phyloP scores from a whole-genome alignment of 1,140 invertebrate genomes.

The Scaptomyza pallida region DNA sequence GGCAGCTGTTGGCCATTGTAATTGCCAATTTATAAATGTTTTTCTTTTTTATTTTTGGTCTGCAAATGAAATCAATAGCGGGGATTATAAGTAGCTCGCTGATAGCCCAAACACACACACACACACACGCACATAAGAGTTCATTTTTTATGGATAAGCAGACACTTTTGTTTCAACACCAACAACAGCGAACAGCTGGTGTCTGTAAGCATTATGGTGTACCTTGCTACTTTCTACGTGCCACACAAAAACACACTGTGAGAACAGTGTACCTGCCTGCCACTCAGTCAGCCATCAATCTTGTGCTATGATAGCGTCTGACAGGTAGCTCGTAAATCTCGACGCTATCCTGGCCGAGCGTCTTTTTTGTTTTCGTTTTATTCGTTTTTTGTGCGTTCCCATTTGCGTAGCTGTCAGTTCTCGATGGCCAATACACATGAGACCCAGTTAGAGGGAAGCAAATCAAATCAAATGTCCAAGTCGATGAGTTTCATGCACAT shows the following conservation, averaged over 20 bases:
- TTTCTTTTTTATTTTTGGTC: conserved; percentile 35
- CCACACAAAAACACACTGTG: too few relatives aligned
- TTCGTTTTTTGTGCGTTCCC: conserved; percentile 36
- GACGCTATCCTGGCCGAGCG: conserved; percentile 55
- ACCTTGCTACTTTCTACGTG: too few relatives aligned
- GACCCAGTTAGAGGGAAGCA: conserved; percentile 42
- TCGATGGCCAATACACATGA: conserved; percentile 59
- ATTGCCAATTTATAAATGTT: conserved; percentile 44
- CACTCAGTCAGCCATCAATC: conserved; percentile 64
- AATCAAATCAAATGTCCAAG: conserved; percentile 39
- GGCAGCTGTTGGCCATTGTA: conserved; percentile 43
- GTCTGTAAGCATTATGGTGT: conserved; percentile 2
- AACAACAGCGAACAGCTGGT: conserved; percentile 33
- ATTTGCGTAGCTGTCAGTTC: conserved; percentile 74
- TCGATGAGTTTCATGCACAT: conserved; percentile 19
- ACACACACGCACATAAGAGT: conserved; percentile 32
- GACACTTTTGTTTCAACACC: conserved; percentile 33
- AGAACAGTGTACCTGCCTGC: conserved; percentile 37
- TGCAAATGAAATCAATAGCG: conserved; percentile 39
- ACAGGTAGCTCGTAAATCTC: conserved; percentile 79
- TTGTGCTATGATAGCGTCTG: conserved; percentile 73
- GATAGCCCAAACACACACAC: conserved; percentile 4
- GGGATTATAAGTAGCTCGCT: conserved; percentile 56
- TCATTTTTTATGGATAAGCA: conserved; percentile 72
- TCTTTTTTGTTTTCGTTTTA: too few relatives aligned